A percentile compares a stretch with the other conserved stretches of the same genome.
phyloP scores from a whole-genome alignment of 2,888 invertebrate species.

The Morpho achilles region DNA sequence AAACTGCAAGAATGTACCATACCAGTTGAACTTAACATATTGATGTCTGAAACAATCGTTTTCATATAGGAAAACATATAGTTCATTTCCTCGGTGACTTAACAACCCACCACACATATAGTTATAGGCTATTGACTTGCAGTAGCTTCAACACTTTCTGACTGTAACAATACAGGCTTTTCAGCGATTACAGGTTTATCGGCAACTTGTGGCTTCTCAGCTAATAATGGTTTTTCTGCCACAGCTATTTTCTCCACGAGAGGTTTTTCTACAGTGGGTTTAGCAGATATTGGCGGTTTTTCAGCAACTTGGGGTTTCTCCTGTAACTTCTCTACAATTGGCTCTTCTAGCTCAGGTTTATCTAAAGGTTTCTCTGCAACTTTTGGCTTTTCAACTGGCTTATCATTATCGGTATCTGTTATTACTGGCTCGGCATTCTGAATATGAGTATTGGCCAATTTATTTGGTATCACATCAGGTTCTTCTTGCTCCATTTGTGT shows the following conservation, averaged over 20 bases:
- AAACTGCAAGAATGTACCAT: conserved; percentile 16
- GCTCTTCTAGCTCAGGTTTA: conserved; percentile 39
- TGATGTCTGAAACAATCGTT: conserved; percentile 50
- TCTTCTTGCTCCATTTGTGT: conserved; percentile 67
- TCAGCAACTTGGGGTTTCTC: conserved; percentile 51
- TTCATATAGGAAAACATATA: conserved; percentile 68
- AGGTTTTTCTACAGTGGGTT: conserved; percentile 41
- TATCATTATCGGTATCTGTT: conserved; percentile 21
- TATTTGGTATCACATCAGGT: conserved; percentile 56
- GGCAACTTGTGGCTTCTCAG: conserved; percentile 34
- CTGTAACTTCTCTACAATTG: conserved; percentile 28
- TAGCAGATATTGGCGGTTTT: conserved; percentile 45
- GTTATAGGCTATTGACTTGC: conserved; percentile 69
- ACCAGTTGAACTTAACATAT: conserved; percentile 16
- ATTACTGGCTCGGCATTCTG: conserved; percentile 39
- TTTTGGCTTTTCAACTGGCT: conserved; percentile 40
- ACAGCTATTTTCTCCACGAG: conserved; percentile 32
- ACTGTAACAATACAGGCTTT: conserved; percentile 51
- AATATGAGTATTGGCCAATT: conserved; percentile 57
- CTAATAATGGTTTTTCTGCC: conserved; percentile 37
- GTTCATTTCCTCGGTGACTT: conserved; percentile 52
- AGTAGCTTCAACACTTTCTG: conserved; percentile 55
- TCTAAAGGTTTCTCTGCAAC: conserved; percentile 37
- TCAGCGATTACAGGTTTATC: conserved; percentile 48
- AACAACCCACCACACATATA: conserved; percentile 46